Percentiles rank a stretch among this genome's conserved stretches.
Evolutionary conservation across 2,797 vertebrate species (phyloP).

Genomic region (Poecilia velifera): DNA sequence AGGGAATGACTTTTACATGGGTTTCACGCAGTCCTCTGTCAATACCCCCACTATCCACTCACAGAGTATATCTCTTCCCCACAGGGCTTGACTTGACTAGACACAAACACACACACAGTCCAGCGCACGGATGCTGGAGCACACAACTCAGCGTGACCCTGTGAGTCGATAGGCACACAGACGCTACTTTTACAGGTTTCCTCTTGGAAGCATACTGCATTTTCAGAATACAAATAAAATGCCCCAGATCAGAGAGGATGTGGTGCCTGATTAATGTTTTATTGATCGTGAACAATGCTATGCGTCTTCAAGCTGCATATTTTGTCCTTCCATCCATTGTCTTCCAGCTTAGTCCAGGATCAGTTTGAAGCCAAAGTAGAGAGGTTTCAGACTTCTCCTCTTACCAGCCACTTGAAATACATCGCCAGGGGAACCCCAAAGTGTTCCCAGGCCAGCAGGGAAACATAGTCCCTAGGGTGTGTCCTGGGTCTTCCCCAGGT

Average conservation of each 20-base stretch:
- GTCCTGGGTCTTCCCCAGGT: background rate
- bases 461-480: background rate
- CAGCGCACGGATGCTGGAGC: constrained; percentile 13
- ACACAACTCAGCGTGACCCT: constrained; percentile 42
- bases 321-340: background rate
- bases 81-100: constrained; percentile 6
- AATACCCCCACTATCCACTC: constrained; percentile 50
- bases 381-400: background rate
- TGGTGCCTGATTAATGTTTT: constrained; percentile 67
- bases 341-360: background rate
- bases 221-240: constrained; percentile 62
- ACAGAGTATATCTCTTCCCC: constrained; percentile 15
- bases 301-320: constrained; percentile 46
- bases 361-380: background rate
- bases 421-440: background rate
- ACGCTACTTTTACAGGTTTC: constrained; percentile 26
- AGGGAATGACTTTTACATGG: constrained; percentile 69
- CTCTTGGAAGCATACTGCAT: constrained; percentile 33
- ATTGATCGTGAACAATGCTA: constrained; percentile 68
- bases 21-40: constrained; percentile 45
- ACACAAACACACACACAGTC: constrained; percentile 9
- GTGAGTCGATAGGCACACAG: constrained; percentile 16
- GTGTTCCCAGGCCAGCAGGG: background rate
- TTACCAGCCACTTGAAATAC: background rate
- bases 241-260: constrained; percentile 60